These are phyloP conservation scores for Sternotherus odoratus DNA, from an alignment of 2,797 vertebrate species.

Conservation along the genomic window DNA sequence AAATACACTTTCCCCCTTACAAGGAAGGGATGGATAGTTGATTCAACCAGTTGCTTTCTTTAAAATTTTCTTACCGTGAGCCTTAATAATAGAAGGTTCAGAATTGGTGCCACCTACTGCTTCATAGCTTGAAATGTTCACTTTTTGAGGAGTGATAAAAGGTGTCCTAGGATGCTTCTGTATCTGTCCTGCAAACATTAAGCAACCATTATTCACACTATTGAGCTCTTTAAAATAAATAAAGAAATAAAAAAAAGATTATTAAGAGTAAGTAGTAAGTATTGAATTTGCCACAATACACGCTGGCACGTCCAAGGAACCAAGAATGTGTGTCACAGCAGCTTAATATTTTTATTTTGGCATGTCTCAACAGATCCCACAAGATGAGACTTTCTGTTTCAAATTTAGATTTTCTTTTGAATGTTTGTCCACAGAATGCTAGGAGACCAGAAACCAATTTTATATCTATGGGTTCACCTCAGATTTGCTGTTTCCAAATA, in stretches of 20 bases:
- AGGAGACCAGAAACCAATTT: background rate
- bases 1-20: background rate
- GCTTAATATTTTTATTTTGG: background rate
- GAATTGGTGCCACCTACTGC: background rate
- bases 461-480: background rate
- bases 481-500: background rate
- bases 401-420: background rate
- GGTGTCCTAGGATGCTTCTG: constrained; percentile 45
- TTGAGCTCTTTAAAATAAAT: background rate
- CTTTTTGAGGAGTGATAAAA: constrained; percentile 20
- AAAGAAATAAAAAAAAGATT: background rate
- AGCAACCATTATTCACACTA: background rate
- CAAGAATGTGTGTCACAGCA: background rate
- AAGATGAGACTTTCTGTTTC: background rate
- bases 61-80: constrained; percentile 61
- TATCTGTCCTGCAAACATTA: constrained; percentile 76
- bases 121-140: background rate
- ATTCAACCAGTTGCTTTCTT: fast-evolving
- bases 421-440: background rate
- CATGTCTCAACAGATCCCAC: background rate
- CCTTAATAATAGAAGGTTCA: constrained; percentile 61
- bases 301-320: background rate
- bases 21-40: fast-evolving
- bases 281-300: background rate
- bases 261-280: background rate